Base-by-base conservation (phyloP, 2,797 vertebrate genomes). In the Pterois miles region DNA sequence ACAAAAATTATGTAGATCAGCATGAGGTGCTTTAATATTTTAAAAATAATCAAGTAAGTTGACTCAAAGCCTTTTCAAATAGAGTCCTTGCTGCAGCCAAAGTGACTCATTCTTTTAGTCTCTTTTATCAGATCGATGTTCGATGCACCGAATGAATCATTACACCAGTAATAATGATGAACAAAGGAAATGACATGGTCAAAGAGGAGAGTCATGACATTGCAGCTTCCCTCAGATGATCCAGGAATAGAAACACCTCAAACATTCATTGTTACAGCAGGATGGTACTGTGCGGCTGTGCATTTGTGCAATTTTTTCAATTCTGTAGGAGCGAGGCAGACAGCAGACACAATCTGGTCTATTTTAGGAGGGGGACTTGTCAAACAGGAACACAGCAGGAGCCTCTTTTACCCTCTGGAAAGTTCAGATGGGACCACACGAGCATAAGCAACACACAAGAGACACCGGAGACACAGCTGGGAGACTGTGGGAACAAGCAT, bases 301-400 rank as follows among this genome's bases (percentile, higher is more conserved):
- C 5, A 34, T 87, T 54, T 79, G 54, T 34, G 58, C 36, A 33
- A 18, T 82, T 74, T 73, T 56, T 50, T 16, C 31, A 63, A 34
- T 84, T 89, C 70, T 63, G 89, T 87, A 77, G 79, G 76, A 81
- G 58, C 63, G 58, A 69, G 62, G 59, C 68, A 84, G 80, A 82
- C 83, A 66, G 75, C 65, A 81, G 71, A 89, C 83, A 74, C 70
- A 81, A 71, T 73, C 68, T 73, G 52, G 48, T 78, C 88, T 93
- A 92, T 92, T 91, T 91, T 85, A 71, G 86, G 85, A 85, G 70
- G 46, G 46, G 36, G 54, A 64, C 76, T 85, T 83, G 87, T 89
- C 86, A 88, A 85, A 84, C 73, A 71, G 57, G 36, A 86, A 69
- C 82, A 57, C 88, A 87, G 85, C 74, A 78, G 86, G 79, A 89